phyloP scores from a whole-genome alignment of 2,797 vertebrate species.

The Aselliscus stoliczkanus region DNA sequence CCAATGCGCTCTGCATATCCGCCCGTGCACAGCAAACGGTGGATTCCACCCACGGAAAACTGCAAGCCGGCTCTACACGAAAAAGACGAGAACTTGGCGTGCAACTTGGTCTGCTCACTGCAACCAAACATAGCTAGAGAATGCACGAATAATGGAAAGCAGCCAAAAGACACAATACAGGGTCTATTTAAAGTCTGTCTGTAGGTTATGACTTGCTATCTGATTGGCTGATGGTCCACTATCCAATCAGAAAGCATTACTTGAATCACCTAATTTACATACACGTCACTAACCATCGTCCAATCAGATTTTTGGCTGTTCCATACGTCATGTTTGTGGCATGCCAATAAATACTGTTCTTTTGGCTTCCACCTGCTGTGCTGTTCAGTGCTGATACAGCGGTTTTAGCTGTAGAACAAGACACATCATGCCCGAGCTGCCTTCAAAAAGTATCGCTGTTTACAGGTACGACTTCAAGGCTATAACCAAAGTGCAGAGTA shows the following conservation, averaged over 20 bases:
- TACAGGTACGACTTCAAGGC: too few relatives aligned
- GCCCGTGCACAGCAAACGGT: background rate
- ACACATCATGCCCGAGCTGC: rapidly evolving
- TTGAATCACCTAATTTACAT: conserved; percentile 54
- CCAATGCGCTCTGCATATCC: rapidly evolving
- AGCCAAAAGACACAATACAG: rapidly evolving
- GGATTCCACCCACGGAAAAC: background rate
- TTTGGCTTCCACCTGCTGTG: background rate
- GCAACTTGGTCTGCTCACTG: rapidly evolving
- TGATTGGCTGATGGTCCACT: background rate
- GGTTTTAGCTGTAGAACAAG: rapidly evolving
- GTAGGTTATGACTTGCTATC: too few relatives aligned
- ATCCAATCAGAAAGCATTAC: conserved; percentile 27
- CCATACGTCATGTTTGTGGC: rapidly evolving
- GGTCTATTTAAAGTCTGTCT: conserved; percentile 13
- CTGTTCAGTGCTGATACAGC: too few relatives aligned
- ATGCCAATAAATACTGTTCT: conserved; percentile 34
- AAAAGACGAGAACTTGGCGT: rapidly evolving
- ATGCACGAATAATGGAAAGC: rapidly evolving
- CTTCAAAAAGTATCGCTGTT: rapidly evolving
- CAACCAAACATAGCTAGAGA: rapidly evolving
- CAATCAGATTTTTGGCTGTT: conserved; percentile 9
- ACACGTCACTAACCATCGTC: background rate
- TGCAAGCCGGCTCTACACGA: rapidly evolving
- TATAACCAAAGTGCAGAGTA: too few relatives aligned